phyloP scores from a whole-genome alignment of 2,888 invertebrate genomes.

The Listrodromus nycthemerus region DNA sequence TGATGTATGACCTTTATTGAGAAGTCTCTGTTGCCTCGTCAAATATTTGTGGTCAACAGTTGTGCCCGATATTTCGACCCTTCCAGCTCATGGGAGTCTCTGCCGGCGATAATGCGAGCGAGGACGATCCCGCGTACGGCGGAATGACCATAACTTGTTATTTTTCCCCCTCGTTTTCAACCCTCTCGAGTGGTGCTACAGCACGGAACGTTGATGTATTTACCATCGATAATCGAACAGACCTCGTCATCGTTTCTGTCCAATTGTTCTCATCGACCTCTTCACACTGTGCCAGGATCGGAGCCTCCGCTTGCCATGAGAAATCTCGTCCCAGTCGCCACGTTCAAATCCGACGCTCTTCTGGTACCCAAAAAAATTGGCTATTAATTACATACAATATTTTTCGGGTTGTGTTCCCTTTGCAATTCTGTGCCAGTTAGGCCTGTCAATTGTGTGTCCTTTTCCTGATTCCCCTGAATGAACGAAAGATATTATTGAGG shows the following conservation, averaged over 20 bases:
- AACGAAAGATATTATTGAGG: no score
- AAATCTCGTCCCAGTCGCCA: no score
- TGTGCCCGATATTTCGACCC: constrained; percentile 14
- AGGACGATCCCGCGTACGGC: not conserved
- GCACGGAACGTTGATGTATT: constrained; percentile 1
- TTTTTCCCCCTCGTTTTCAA: constrained; percentile 8
- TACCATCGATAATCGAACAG: constrained; percentile 6
- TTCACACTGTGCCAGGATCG: no score
- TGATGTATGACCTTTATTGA: constrained; percentile 45
- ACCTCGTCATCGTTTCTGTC: not conserved
- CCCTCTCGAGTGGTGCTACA: not conserved
- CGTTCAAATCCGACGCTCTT: no score
- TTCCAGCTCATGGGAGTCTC: not conserved
- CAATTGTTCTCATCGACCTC: not conserved
- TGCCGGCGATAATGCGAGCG: not conserved
- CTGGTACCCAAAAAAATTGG: no score
- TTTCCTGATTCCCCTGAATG: no score
- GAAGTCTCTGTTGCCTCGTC: constrained; percentile 53
- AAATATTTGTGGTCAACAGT: constrained; percentile 65
- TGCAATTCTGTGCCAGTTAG: no score
- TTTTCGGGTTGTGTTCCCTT: no score
- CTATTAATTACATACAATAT: no score
- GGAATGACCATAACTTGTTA: constrained; percentile 8
- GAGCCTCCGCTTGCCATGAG: no score
- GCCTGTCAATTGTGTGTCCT: no score